Evolutionary conservation across 2,797 vertebrate species (phyloP), one percentile per base, ranked within the genome.

Genomic region (Mormyrus hasselquistii): DNA sequence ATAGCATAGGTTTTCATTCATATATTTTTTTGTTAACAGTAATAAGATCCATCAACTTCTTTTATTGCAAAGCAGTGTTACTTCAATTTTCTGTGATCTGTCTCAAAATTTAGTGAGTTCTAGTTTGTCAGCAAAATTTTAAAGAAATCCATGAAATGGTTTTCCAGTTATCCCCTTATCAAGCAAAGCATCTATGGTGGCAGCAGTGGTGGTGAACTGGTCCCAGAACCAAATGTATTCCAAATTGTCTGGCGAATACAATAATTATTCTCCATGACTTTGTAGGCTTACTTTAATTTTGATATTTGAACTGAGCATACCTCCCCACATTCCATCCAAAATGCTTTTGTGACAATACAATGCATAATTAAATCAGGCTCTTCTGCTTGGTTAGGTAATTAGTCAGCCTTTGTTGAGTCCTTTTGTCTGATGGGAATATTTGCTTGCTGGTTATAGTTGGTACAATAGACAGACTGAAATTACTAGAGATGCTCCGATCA

Each of bases 341-440:
- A 91, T 93, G 95, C 57, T 69, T 65, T 53, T 89, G 93, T 93
- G 92, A 93, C 93, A 94, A 94, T 94, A 95, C 95, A 95, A 95
- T 94, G 94, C 94, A 93, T 96, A 96, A 96, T 96, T 96, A 96
- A 96, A 95, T 95, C 91, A 59, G 89, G 93, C 94, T 94, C 94
- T 94, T 96, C 93, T 94, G 94, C 93, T 93, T 94, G 95, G 96
- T 94, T 91, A 94, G 93, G 93, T 94, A 92, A 93, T 92, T 90
- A 93, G 92, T 49, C 76, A 90, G 7, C 90, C 93, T 94, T 94
- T 93, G 92, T 91, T 91, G 90, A 93, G 90, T 93, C 92, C 93
- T 93, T 93, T 91, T 92, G 92, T 94, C 57, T 41, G 53, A 10
- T 91, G 93, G 92, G 93, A 89, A 90, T 92, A 92, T 88, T 92